These are phyloP conservation scores for Eueides isabella DNA, from an alignment of 1,140 invertebrate genomes.

Conservation along the genomic window DNA sequence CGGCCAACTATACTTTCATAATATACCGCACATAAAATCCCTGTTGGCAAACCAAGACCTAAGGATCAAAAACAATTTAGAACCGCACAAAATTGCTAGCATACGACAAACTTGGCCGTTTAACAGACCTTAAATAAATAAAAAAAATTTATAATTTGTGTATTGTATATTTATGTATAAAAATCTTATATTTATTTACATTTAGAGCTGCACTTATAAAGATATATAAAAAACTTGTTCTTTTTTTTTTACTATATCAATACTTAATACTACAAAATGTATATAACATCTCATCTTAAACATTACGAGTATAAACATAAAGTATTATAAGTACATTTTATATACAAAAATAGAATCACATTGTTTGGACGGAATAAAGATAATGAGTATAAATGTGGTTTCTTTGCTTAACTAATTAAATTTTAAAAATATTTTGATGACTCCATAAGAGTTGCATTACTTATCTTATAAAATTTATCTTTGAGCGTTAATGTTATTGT, in stretches of 20 bases:
- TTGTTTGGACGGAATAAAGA: conserved; percentile 25
- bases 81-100: conserved; percentile 83
- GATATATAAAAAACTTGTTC: conserved; percentile 32
- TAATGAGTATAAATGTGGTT: not conserved
- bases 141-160: conserved; percentile 25
- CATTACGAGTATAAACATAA: too few relatives aligned
- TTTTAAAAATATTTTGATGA: conserved; percentile 6
- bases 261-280: not conserved
- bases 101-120: conserved; percentile 83
- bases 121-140: conserved; percentile 67
- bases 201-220: conserved; percentile 29
- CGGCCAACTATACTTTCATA: conserved; percentile 84
- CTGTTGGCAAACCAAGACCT: conserved; percentile 84
- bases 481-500: not conserved
- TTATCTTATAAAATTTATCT: not conserved
- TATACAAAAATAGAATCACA: conserved; percentile 24
- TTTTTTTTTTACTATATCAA: conserved; percentile 17
- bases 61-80: conserved; percentile 82
- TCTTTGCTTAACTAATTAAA: conserved; percentile 10
- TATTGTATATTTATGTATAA: conserved; percentile 32
- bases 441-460: not conserved
- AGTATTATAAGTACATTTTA: conserved; percentile 2
- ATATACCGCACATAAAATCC: conserved; percentile 85
- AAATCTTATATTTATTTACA: conserved; percentile 34
- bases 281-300: not conserved